Conservation (phyloP, 37 sponge, comb jelly and placozoan species). For the Ephydatia muelleri region DNA sequence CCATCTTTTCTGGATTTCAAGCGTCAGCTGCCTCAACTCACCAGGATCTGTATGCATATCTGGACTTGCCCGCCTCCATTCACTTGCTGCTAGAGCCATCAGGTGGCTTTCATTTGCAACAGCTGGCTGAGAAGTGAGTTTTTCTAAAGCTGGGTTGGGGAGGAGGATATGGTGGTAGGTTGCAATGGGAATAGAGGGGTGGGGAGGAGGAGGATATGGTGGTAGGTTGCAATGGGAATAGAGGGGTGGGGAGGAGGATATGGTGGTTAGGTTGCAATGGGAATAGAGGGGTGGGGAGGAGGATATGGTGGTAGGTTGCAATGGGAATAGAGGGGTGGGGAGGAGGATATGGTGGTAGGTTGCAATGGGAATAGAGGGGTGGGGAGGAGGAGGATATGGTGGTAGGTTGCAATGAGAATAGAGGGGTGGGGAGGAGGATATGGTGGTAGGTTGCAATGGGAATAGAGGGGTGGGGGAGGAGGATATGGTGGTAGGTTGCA, state of each 20-base stretch:
- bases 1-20: background rate
- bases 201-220: background rate
- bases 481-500: background rate
- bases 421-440: too few species aligned
- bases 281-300: background rate
- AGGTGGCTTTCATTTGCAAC: background rate
- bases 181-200: background rate
- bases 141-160: too few species aligned
- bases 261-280: background rate
- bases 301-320: background rate
- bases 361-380: too few species aligned
- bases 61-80: constrained; percentile 33
- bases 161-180: background rate
- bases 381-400: too few species aligned
- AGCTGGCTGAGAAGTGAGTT: too few species aligned
- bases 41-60: constrained; percentile 47
- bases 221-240: background rate
- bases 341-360: background rate
- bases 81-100: constrained; percentile 26
- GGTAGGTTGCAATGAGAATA: background rate
- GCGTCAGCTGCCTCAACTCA: constrained; percentile 13
- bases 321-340: background rate
- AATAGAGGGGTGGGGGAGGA: too few species aligned
- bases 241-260: background rate
- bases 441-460: too few species aligned